These are phyloP conservation scores for Himalopsyche anomala DNA, from an alignment of 2,888 invertebrate genomes.

Conservation along the genomic window DNA sequence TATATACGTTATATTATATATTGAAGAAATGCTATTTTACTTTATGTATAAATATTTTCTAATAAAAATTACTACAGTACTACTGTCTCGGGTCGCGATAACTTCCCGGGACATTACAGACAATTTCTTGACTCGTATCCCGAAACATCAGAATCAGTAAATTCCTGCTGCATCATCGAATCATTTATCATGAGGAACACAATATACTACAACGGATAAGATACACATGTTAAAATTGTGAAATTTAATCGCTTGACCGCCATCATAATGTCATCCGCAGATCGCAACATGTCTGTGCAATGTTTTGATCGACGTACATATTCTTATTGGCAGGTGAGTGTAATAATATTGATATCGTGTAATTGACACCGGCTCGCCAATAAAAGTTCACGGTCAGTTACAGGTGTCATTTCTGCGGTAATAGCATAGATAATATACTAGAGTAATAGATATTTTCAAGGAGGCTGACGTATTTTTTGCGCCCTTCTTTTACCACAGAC, in stretches of 20 bases:
- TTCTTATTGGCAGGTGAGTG: not conserved
- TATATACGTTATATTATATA: too few species aligned
- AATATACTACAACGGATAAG: not conserved
- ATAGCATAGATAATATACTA: too few species aligned
- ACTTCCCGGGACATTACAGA: too few species aligned
- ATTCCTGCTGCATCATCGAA: not conserved
- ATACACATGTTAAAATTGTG: not conserved
- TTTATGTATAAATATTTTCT: too few species aligned
- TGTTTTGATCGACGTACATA: slow-evolving; percentile 11
- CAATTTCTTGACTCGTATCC: too few species aligned
- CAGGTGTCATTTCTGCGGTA: not conserved
- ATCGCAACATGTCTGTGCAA: not conserved
- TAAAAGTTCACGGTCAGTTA: not conserved
- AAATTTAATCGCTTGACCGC: not conserved
- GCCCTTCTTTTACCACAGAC: too few species aligned
- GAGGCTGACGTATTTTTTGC: too few species aligned
- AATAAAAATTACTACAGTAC: too few species aligned
- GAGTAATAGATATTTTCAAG: not conserved
- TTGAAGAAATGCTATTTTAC: too few species aligned
- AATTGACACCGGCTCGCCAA: not conserved
- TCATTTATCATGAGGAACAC: not conserved
- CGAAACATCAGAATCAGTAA: too few species aligned
- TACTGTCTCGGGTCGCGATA: too few species aligned
- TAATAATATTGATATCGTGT: slow-evolving; percentile 8
- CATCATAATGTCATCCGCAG: not conserved